phyloP scores from a whole-genome alignment of 2,888 invertebrate genomes.

The Troides aeacus region DNA sequence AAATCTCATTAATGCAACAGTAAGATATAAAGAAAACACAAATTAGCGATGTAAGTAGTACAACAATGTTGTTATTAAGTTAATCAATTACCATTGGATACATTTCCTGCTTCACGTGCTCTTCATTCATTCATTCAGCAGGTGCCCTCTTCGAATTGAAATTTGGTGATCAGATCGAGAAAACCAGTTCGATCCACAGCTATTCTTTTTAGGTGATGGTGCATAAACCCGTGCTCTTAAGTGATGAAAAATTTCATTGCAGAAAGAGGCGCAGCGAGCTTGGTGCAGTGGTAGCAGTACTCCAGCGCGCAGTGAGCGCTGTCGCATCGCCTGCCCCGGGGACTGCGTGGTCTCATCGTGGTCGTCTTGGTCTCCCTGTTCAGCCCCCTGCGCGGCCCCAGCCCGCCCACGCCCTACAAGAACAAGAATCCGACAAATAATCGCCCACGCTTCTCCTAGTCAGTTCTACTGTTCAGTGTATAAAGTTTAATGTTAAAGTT shows the following conservation, averaged over 20 bases:
- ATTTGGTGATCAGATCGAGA: no score
- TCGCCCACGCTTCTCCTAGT: slow-evolving; percentile 68
- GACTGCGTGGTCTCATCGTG: slow-evolving; percentile 85
- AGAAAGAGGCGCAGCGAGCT: slow-evolving; percentile 76
- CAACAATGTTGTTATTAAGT: neutral
- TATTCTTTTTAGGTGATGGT: no score
- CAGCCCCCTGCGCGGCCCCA: slow-evolving; percentile 61
- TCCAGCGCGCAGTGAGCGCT: slow-evolving; percentile 76
- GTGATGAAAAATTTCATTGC: slow-evolving; percentile 3
- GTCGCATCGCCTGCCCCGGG: slow-evolving; percentile 83
- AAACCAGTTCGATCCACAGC: no score
- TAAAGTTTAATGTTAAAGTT: no score
- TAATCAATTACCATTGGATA: neutral
- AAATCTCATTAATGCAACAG: no score
- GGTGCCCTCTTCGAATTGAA: no score
- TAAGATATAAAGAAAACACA: no score
- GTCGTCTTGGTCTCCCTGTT: slow-evolving; percentile 80
- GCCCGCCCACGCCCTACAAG: slow-evolving; percentile 53
- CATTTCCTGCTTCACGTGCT: no score
- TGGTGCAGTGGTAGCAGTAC: slow-evolving; percentile 73
- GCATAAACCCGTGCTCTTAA: neutral
- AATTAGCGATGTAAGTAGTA: neutral
- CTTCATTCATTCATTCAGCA: no score
- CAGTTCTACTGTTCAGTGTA: slow-evolving; percentile 29
- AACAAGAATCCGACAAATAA: slow-evolving; percentile 54